Evolutionary conservation across 2,797 vertebrate genomes (phyloP).

Genomic region (Tiaroga cobitis): DNA sequence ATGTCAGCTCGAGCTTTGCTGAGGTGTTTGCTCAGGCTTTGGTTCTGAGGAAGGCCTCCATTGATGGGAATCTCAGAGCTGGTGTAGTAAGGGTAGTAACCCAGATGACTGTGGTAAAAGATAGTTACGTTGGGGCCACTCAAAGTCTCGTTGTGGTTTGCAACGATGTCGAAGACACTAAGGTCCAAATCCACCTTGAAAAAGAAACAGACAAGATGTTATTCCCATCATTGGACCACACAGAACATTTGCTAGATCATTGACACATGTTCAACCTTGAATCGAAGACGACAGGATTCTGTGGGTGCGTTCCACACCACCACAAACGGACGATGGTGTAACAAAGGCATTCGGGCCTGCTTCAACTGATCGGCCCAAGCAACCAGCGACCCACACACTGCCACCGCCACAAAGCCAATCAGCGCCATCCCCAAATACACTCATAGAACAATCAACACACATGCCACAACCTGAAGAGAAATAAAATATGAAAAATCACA

Average conservation of each 20-base stretch:
- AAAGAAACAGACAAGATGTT: constrained; percentile 2
- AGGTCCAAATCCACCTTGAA: constrained; percentile 84
- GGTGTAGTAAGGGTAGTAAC: constrained; percentile 87
- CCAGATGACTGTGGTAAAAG: constrained; percentile 89
- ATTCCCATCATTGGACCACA: constrained; percentile 11
- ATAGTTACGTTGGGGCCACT: constrained; percentile 87
- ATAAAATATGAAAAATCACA: constrained; percentile 48
- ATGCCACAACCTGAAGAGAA: constrained; percentile 36
- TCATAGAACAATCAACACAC: constrained; percentile 66
- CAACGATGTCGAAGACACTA: constrained; percentile 84
- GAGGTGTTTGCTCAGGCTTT: constrained; percentile 85
- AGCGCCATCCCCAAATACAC: constrained; percentile 63
- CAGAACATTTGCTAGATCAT: constrained; percentile 4
- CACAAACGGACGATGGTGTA: constrained; percentile 83
- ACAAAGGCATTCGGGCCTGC: constrained; percentile 75
- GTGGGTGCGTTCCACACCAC: constrained; percentile 90
- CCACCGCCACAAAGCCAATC: constrained; percentile 56
- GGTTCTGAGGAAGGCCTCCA: constrained; percentile 88
- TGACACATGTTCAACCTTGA: constrained; percentile 66
- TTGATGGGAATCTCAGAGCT: constrained; percentile 78
- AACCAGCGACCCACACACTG: constrained; percentile 26
- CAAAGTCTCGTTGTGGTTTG: constrained; percentile 86
- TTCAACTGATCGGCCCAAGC: constrained; percentile 67
- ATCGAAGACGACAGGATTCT: constrained; percentile 82
- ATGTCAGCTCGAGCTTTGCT: constrained; percentile 85